These are phyloP conservation scores for Xylota sylvarum DNA, from an alignment of 2,888 invertebrate species.

Conservation along the genomic window DNA sequence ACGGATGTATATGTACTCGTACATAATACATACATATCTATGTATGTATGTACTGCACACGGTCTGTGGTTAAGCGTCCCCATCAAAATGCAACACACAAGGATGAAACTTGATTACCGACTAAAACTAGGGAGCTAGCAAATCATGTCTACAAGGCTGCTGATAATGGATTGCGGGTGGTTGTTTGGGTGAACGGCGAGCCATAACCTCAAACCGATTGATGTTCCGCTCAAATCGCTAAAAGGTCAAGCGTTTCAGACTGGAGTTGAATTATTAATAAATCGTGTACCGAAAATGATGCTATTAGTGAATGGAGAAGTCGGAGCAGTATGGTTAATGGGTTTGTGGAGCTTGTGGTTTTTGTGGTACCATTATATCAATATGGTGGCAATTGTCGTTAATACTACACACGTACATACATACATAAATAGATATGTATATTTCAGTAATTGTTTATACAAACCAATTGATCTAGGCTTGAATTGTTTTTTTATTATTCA, in stretches of 20 bases:
- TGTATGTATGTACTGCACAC: slow-evolving; percentile 24
- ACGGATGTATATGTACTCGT: background rate
- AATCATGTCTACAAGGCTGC: slow-evolving; percentile 17
- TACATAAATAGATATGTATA: too few relatives aligned
- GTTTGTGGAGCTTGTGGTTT: slow-evolving; percentile 11
- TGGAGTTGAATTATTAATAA: slow-evolving; percentile 41
- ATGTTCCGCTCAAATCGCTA: slow-evolving; percentile 1
- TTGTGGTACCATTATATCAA: slow-evolving; percentile 2
- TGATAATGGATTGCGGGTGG: slow-evolving; percentile 13
- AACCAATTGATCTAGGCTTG: too few relatives aligned
- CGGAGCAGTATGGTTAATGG: slow-evolving; percentile 17
- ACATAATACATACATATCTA: background rate
- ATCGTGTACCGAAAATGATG: slow-evolving; percentile 20
- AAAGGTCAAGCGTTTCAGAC: slow-evolving; percentile 35
- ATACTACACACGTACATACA: background rate
- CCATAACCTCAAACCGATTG: slow-evolving; percentile 18
- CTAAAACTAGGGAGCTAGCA: slow-evolving; percentile 22
- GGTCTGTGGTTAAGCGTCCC: slow-evolving; percentile 24
- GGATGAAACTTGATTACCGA: slow-evolving; percentile 35
- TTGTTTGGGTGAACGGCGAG: slow-evolving; percentile 12
- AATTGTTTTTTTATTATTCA: too few relatives aligned
- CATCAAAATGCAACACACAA: slow-evolving; percentile 32
- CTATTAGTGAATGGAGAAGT: slow-evolving; percentile 30
- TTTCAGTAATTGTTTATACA: too few relatives aligned
- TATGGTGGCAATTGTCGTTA: background rate